Conservation (phyloP, 2,888 invertebrate species). For the Malacosoma neustria region DNA sequence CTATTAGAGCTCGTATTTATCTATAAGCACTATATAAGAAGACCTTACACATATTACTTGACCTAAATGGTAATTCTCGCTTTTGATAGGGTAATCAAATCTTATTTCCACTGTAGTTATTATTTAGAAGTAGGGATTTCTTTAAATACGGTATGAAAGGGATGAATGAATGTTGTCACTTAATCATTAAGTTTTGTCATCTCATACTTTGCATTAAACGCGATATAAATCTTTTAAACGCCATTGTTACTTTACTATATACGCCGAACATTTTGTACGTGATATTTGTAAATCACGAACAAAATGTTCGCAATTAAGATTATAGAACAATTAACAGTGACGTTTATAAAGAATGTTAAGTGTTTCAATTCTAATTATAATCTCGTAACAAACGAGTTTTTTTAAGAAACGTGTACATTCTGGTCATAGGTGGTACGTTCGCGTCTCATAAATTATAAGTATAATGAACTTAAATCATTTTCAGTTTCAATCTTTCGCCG, state of each 20-base stretch:
- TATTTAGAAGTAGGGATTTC: conserved; percentile 47
- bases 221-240: not conserved
- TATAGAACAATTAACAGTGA: not conserved
- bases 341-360: not conserved
- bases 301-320: not conserved
- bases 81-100: conserved; percentile 45
- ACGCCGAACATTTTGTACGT: not conserved
- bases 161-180: conserved; percentile 57
- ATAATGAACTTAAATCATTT: conserved; percentile 23
- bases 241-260: not conserved
- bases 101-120: conserved; percentile 52
- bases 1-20: conserved; percentile 22
- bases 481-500: not conserved
- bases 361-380: conserved; percentile 26
- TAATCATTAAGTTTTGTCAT: conserved; percentile 53
- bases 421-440: conserved; percentile 62
- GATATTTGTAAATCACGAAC: not conserved
- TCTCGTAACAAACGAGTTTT: conserved; percentile 46
- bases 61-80: conserved; percentile 43
- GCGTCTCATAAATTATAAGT: conserved; percentile 39
- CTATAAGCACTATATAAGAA: conserved; percentile 38
- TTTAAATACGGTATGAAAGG: conserved; percentile 49
- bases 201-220: conserved; percentile 37
- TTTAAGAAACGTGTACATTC: conserved; percentile 63
- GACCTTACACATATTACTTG: conserved; percentile 44